Base-by-base conservation (phyloP, 2,113 vertebrate species). In the Nerophis ophidion region DNA sequence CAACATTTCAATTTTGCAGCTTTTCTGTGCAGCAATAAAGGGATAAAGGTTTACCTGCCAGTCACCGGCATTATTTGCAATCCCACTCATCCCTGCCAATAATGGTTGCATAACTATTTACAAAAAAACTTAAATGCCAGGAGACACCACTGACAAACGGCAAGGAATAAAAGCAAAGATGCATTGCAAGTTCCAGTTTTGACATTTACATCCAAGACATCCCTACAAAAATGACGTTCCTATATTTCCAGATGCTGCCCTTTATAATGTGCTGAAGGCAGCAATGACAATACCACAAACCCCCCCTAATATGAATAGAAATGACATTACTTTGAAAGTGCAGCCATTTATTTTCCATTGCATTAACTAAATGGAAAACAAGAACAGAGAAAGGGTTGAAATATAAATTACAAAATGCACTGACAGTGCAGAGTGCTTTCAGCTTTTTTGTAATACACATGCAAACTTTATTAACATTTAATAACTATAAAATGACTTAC, bases 331-430 rank as follows among this genome's bases (percentile, higher is more conserved):
- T 54, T 15, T 35, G 33, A 35, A 42, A 9, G 6, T 38, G 36
- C 6, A 11, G 10, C 10, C 66, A 69, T 75, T 72, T 71, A 66
- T 71, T 65, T 61, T 67, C 40, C 62, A 51, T 58, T 42, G 26
- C 54, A 35, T 48, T 40, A 65, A 75, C 26, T 58, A 50, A 16
- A 53, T 11, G 26, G 54, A 45, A 65, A 68, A 65, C 34, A 63
- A 35, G 17, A 34, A 42, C 42, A 45, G 2, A 11, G 36, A 15
- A 61, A 63, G 48, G 60, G 57, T 40, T 57, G 34, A 62, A 49
- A 46, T 14, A 8, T 34, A 33, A 33, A 26, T 51, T 33, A 33
- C 35, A 54, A 54, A 54, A 14, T 7, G 26, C 33, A 16, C 35
- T n/a, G 36, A 54, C 7, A 38, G 52, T 8, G 16, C 5, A 9